These are phyloP conservation scores for Spisula subtruncata DNA, from an alignment of 2,888 invertebrate species.

Conservation along the genomic window DNA sequence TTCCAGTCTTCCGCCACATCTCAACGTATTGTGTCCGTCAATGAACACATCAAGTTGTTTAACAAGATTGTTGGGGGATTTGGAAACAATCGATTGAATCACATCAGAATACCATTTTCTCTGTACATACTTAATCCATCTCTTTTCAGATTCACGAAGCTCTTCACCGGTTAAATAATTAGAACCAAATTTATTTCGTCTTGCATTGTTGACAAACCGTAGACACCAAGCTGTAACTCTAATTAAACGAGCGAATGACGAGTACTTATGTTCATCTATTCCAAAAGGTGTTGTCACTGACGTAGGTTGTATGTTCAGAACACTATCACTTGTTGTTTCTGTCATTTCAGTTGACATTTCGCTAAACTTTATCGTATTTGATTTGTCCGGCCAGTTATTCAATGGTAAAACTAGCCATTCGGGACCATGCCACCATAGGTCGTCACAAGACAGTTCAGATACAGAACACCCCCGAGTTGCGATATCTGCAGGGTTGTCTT, in stretches of 20 bases:
- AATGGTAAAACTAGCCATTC: slow-evolving; percentile 27
- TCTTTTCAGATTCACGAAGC: slow-evolving; percentile 30
- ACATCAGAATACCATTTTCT: slow-evolving; percentile 30
- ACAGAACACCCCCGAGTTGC: slow-evolving; percentile 15
- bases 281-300: too few relatives aligned
- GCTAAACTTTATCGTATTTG: too few relatives aligned
- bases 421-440: slow-evolving; percentile 51
- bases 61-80: slow-evolving; percentile 9
- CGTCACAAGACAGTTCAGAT: not conserved
- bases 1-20: slow-evolving; percentile 39
- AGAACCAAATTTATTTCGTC: not conserved
- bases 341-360: too few relatives aligned
- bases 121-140: slow-evolving; percentile 27
- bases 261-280: too few relatives aligned
- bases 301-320: too few relatives aligned
- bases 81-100: not conserved
- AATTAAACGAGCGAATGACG: too few relatives aligned
- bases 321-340: too few relatives aligned
- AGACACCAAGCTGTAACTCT: too few relatives aligned
- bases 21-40: slow-evolving; percentile 5
- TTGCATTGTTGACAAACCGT: too few relatives aligned
- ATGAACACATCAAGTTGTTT: slow-evolving; percentile 43
- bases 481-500: slow-evolving; percentile 49
- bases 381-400: too few relatives aligned
- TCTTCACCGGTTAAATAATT: slow-evolving; percentile 31